Conservation (phyloP, 2,888 invertebrate genomes). For the Clistopyga incitator region DNA sequence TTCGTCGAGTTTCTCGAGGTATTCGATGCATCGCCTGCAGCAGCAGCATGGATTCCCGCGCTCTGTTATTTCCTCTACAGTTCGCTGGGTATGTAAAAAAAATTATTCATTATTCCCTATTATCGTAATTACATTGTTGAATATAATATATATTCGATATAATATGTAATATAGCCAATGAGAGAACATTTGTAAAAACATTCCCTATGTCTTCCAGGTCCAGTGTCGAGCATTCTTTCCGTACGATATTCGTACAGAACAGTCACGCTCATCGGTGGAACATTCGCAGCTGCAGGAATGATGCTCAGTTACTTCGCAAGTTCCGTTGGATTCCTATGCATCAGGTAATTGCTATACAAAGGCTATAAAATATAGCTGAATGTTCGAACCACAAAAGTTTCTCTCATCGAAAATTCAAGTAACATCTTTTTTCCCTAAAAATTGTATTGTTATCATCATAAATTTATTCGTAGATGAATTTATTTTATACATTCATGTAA, state of each 20-base stretch:
- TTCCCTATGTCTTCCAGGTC: constrained; percentile 87
- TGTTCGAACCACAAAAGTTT: too few species aligned
- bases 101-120: constrained; percentile 60
- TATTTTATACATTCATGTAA: too few species aligned
- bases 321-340: constrained; percentile 91
- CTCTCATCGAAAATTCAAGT: too few species aligned
- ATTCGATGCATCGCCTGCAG: constrained; percentile 90
- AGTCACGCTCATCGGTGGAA: constrained; percentile 93
- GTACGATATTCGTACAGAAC: constrained; percentile 93
- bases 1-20: constrained; percentile 93
- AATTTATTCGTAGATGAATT: too few species aligned
- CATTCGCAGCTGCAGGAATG: constrained; percentile 93
- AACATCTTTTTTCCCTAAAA: too few species aligned
- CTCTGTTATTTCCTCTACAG: constrained; percentile 95
- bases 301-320: constrained; percentile 93
- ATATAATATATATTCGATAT: too few species aligned
- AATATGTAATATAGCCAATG: background rate
- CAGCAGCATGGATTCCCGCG: constrained; percentile 94
- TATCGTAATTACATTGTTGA: constrained; percentile 15
- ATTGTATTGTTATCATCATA: too few species aligned
- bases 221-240: constrained; percentile 93
- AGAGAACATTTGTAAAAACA: constrained; percentile 12
- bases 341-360: constrained; percentile 87
- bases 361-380: too few species aligned
- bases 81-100: constrained; percentile 89